Evolutionary conservation across 2,888 invertebrate genomes (phyloP), one percentile per base, ranked within the genome.

Genomic region (Heliothis peltigera): DNA sequence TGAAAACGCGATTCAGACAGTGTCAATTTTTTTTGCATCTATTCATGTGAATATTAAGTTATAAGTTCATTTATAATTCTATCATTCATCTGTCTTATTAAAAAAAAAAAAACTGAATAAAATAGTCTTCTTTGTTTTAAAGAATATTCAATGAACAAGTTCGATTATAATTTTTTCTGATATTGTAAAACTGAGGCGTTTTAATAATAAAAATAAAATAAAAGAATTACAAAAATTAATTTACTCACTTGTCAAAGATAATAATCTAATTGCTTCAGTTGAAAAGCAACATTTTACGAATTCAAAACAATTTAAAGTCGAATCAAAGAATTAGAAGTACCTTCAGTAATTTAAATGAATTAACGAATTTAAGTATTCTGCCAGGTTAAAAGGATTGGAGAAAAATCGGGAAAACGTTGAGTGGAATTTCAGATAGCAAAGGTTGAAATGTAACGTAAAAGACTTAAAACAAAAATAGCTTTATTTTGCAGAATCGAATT

Each of bases 281-380:
- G 8, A 43, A 58, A 51, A 48, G 15, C 54, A 63, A 21, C 49
- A 58, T n/a, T 18, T 28, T 10, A 19, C 0, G 8, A 32, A 57
- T 43, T 64, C n/a, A 42, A 35, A 49, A 22, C 53, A 32, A 15
- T 47, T 56, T 35, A 58, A 19, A 51, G 39, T 46, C 0, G 6
- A 60, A 48, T 60, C 19, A 43, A 63, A 52, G 51, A 58, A 65
- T 55, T 39, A 51, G 21, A 19, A 44, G 19, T 21, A 53, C 32
- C 10, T 32, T 32, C 6, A 59, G 5, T 7, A 28, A 57, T 46
- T 51, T 32, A 39, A 66, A 54, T 58, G 39, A 75, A 77, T 77
- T 56, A 64, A 64, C 46, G 25, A 69, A 68, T 51, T 57, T 48
- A n/a, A 60, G 55, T 66, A 60, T 65, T 67, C 57, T 57, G 53